A percentile compares a stretch with the other conserved stretches of the same genome.
These are phyloP conservation scores for Pterocles orientalis DNA, from an alignment of 2,113 vertebrate species.

Conservation along the genomic window DNA sequence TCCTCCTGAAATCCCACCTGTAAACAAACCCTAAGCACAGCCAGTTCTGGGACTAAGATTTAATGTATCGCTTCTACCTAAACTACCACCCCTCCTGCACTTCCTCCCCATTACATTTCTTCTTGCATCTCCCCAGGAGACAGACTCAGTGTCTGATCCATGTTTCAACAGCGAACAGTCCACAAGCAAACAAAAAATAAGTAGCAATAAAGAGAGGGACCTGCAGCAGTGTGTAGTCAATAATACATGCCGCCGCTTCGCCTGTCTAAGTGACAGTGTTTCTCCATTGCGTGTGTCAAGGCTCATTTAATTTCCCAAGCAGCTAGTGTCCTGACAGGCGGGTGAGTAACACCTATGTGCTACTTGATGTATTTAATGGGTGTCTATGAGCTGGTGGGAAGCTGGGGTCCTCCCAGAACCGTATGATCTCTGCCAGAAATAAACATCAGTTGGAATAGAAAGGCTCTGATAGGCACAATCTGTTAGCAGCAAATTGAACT, in stretches of 20 bases:
- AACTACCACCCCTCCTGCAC: neutral
- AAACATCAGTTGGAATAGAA: slow-evolving; percentile 80
- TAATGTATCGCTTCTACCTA: rapidly evolving
- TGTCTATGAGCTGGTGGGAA: slow-evolving; percentile 65
- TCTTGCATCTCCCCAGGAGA: neutral
- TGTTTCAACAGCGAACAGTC: neutral
- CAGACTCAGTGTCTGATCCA: neutral
- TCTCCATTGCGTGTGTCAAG: neutral
- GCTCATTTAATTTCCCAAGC: slow-evolving; percentile 49
- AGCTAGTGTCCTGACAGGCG: slow-evolving; percentile 74
- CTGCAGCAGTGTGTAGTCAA: neutral
- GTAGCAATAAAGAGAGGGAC: neutral
- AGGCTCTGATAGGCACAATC: slow-evolving; percentile 87
- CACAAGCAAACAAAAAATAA: neutral
- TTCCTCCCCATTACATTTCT: neutral
- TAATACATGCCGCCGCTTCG: neutral
- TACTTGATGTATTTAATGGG: slow-evolving; percentile 81
- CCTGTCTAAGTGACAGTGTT: neutral
- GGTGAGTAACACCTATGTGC: slow-evolving; percentile 49
- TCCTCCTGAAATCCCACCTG: slow-evolving; percentile 27
- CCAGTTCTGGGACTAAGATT: neutral
- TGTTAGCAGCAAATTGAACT: slow-evolving; percentile 98
- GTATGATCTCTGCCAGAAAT: slow-evolving; percentile 83
- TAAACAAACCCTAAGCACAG: neutral
- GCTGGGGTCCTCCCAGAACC: slow-evolving; percentile 66